These are phyloP conservation scores for Hetaerina americana DNA, from an alignment of 1,140 invertebrate genomes.

Conservation along the genomic window DNA sequence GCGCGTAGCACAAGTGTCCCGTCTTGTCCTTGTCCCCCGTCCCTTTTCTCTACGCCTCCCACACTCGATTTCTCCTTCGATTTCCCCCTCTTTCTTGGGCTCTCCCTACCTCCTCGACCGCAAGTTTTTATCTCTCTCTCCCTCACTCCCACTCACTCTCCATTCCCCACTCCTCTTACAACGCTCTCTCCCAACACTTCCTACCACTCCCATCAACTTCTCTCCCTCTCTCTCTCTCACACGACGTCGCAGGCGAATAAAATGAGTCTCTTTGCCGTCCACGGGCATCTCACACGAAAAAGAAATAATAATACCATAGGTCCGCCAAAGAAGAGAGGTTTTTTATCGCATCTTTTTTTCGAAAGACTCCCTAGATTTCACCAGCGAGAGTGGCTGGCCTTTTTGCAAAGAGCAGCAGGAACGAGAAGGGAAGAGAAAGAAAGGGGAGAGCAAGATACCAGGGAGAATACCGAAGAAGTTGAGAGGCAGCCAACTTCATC, in stretches of 20 bases:
- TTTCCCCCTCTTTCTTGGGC: no score
- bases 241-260: neutral
- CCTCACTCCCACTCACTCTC: neutral
- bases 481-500: no score
- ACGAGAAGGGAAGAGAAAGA: neutral
- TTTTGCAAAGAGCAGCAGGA: neutral
- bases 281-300: neutral
- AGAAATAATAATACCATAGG: no score
- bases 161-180: neutral
- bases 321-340: no score
- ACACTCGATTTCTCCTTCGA: no score
- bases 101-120: no score
- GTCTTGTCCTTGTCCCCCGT: no score
- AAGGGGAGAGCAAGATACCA: neutral
- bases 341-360: no score
- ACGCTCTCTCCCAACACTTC: neutral
- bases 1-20: no score
- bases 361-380: neutral
- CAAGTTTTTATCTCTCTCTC: no score
- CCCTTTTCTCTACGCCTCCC: no score
- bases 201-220: neutral
- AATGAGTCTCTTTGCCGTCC: neutral
- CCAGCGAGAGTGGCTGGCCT: neutral
- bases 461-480: no score
- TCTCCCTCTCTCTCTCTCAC: neutral